These are phyloP conservation scores for Lordiphosa clarofinis DNA, from an alignment of 1,140 invertebrate genomes.

Conservation along the genomic window DNA sequence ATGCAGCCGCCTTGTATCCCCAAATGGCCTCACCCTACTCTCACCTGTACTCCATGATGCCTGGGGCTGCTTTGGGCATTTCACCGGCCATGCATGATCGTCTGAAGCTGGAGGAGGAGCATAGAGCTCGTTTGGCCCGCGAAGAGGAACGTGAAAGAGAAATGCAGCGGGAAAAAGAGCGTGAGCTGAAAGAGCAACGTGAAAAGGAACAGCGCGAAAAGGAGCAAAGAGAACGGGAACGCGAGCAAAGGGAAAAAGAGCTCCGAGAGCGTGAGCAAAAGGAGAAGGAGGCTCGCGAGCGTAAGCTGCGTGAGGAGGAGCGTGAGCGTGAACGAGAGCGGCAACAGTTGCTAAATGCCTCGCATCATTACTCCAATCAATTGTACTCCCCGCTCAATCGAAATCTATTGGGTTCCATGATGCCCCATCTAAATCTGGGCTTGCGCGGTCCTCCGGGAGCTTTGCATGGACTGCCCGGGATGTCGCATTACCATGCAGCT, in stretches of 20 bases:
- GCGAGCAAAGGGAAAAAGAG: slow-evolving; percentile 73
- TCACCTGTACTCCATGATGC: slow-evolving; percentile 82
- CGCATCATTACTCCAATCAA: slow-evolving; percentile 75
- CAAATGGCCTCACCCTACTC: slow-evolving; percentile 82
- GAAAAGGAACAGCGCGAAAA: slow-evolving; percentile 78
- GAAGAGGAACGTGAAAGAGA: slow-evolving; percentile 83
- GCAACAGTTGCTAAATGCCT: slow-evolving; percentile 65
- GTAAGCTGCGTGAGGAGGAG: slow-evolving; percentile 54
- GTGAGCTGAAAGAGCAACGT: slow-evolving; percentile 79
- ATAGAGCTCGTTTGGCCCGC: slow-evolving; percentile 82
- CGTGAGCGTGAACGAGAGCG: slow-evolving; percentile 64
- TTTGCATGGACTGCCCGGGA: slow-evolving; percentile 57
- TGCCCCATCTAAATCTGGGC: slow-evolving; percentile 68
- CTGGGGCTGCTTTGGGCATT: slow-evolving; percentile 80
- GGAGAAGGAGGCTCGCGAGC: slow-evolving; percentile 60
- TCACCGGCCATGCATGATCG: slow-evolving; percentile 83
- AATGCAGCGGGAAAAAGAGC: slow-evolving; percentile 81
- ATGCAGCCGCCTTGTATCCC: slow-evolving; percentile 78
- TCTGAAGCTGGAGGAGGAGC: slow-evolving; percentile 84
- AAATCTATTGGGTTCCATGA: slow-evolving; percentile 70
- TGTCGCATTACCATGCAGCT: slow-evolving; percentile 75
- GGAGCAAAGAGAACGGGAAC: slow-evolving; percentile 54
- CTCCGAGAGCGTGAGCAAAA: slow-evolving; percentile 65
- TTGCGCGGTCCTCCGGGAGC: slow-evolving; percentile 60
- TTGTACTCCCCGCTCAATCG: slow-evolving; percentile 70